Conservation (phyloP, 2,888 invertebrate genomes). For the Scrobipalpa atriplicella region DNA sequence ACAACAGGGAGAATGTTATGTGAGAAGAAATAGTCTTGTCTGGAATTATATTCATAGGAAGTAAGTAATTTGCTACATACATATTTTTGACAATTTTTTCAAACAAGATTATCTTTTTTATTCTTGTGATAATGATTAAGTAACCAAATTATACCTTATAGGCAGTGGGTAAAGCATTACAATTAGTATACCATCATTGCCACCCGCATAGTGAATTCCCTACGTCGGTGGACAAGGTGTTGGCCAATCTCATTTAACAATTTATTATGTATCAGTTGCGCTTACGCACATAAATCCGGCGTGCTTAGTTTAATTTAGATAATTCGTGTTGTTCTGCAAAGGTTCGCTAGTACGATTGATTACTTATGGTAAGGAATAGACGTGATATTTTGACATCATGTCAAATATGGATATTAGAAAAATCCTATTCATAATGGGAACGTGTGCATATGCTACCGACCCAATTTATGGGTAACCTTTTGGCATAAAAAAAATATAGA, state of each 20-base stretch:
- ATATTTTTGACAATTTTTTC: no score
- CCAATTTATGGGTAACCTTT: no score
- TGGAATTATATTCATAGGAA: no score
- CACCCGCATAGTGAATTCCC: background rate
- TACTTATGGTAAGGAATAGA: background rate
- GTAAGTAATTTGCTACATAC: no score
- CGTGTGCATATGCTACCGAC: no score
- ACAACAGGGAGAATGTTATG: background rate
- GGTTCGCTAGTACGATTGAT: background rate
- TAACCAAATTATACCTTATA: background rate
- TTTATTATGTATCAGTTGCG: slow-evolving; percentile 21
- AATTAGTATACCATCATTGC: background rate
- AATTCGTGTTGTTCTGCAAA: background rate
- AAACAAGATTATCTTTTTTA: no score
- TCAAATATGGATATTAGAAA: no score
- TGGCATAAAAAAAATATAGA: no score
- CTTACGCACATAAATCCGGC: slow-evolving; percentile 19
- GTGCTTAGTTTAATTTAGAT: slow-evolving; percentile 23
- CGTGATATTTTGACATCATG: no score
- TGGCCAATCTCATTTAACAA: slow-evolving; percentile 17
- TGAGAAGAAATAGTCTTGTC: background rate
- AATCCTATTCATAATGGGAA: no score
- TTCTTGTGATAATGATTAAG: no score
- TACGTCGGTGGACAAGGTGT: slow-evolving; percentile 11
- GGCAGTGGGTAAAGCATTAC: background rate